These are phyloP conservation scores for Euproctis similis DNA, from an alignment of 2,888 invertebrate genomes.

Conservation along the genomic window DNA sequence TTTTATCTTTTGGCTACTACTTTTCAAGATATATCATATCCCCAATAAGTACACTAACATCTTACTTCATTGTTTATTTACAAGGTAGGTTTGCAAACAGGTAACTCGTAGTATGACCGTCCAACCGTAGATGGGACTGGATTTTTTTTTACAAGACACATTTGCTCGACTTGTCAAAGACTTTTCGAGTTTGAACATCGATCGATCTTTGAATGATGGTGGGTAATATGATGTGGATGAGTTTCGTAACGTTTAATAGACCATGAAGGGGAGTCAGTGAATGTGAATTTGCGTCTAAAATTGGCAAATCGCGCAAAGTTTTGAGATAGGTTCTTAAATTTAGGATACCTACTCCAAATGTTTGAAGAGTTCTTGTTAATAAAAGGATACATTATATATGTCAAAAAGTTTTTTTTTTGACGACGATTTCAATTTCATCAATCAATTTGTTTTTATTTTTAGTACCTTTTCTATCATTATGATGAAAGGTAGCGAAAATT, in stretches of 20 bases:
- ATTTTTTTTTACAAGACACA: constrained; percentile 17
- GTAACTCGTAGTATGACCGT: constrained; percentile 12
- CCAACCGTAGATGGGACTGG: constrained; percentile 12
- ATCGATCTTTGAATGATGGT: constrained; percentile 9
- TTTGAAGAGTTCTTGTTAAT: too few relatives aligned
- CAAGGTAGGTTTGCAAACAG: constrained; percentile 37
- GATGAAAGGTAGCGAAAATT: too few relatives aligned
- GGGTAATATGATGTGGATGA: constrained; percentile 6
- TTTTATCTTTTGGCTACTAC: too few relatives aligned
- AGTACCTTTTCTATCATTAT: too few relatives aligned
- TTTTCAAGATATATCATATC: too few relatives aligned
- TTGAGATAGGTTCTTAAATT: too few relatives aligned
- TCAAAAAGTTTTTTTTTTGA: too few relatives aligned
- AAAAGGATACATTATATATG: too few relatives aligned
- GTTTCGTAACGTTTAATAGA: constrained; percentile 4
- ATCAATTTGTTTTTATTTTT: too few relatives aligned
- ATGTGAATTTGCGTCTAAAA: constrained; percentile 6
- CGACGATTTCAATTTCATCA: too few relatives aligned
- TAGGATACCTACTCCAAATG: too few relatives aligned
- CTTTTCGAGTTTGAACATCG: constrained; percentile 9
- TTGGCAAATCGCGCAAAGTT: background rate
- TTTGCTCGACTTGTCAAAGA: constrained; percentile 23
- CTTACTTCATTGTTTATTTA: constrained; percentile 52
- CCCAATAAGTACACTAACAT: constrained; percentile 19
- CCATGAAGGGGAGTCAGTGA: constrained; percentile 5